A percentile compares a stretch with the other conserved stretches of the same genome.
Evolutionary conservation across 2,113 vertebrate genomes (phyloP).

Genomic region (Scortum barcoo): DNA sequence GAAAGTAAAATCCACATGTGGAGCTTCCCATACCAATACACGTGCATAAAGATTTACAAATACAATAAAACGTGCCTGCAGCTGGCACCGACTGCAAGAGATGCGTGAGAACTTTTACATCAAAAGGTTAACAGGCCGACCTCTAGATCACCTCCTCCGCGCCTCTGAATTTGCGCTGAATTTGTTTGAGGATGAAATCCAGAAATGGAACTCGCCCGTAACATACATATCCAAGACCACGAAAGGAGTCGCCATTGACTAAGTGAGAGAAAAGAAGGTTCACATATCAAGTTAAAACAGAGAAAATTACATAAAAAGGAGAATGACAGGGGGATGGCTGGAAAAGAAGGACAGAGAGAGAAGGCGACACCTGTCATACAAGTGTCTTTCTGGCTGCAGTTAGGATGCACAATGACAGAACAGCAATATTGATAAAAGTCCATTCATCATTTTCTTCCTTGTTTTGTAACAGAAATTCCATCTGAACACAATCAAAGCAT

Average conservation of each 20-base stretch:
- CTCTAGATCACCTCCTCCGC: background rate
- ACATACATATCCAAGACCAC: slow-evolving; percentile 20
- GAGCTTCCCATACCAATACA: slow-evolving; percentile 52
- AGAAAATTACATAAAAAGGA: slow-evolving; percentile 1
- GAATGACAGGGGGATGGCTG: background rate
- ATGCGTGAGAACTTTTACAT: slow-evolving; percentile 51
- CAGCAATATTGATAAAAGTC: slow-evolving; percentile 29
- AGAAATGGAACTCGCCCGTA: background rate
- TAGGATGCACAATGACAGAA: slow-evolving; percentile 16
- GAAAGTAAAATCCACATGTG: slow-evolving; percentile 44
- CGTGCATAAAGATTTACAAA: slow-evolving; percentile 64
- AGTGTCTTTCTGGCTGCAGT: slow-evolving; percentile 34
- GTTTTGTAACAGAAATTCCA: slow-evolving; percentile 67
- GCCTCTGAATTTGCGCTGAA: background rate
- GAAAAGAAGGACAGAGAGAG: slow-evolving; percentile 1
- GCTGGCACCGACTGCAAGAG: slow-evolving; percentile 35
- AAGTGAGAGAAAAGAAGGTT: slow-evolving; percentile 19
- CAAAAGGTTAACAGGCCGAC: slow-evolving; percentile 8
- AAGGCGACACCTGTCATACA: slow-evolving; percentile 1
- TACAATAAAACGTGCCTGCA: slow-evolving; percentile 56
- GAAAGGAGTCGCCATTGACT: slow-evolving; percentile 18
- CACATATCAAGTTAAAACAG: slow-evolving; percentile 22
- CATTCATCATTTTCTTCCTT: slow-evolving; percentile 16
- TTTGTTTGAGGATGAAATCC: slow-evolving; percentile 19
- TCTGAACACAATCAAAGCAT: slow-evolving; percentile 40